phyloP scores from a whole-genome alignment of 2,888 invertebrate species.

The Aromia moschata region DNA sequence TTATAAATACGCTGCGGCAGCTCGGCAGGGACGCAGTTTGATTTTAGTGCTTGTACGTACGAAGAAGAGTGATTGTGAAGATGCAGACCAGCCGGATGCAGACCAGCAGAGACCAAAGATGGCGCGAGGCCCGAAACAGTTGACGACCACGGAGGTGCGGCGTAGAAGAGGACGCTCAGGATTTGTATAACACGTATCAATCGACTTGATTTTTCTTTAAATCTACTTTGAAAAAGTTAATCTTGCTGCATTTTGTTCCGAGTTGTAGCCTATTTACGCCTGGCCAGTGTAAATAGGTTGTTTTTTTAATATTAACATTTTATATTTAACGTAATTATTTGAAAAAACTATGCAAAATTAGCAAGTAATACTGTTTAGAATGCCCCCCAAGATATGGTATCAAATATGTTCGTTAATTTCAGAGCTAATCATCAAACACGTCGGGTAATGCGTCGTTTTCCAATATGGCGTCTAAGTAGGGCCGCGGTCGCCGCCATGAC shows the following conservation, averaged over 20 bases:
- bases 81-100: too few relatives aligned
- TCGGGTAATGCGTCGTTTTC: slow-evolving; percentile 14
- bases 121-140: too few relatives aligned
- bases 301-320: neutral
- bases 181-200: slow-evolving; percentile 18
- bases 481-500: slow-evolving; percentile 31
- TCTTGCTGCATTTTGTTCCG: slow-evolving; percentile 3
- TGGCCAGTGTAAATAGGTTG: slow-evolving; percentile 20
- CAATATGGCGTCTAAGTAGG: slow-evolving; percentile 28
- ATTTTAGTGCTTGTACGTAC: slow-evolving; percentile 15
- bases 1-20: slow-evolving; percentile 2
- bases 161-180: neutral
- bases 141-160: neutral
- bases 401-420: slow-evolving; percentile 25
- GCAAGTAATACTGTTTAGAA: slow-evolving; percentile 9
- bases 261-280: slow-evolving; percentile 8
- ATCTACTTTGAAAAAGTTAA: neutral
- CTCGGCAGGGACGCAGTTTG: slow-evolving; percentile 1
- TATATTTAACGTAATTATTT: too few relatives aligned
- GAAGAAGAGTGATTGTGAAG: neutral
- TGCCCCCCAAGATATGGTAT: slow-evolving; percentile 16
- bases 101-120: too few relatives aligned
- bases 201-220: slow-evolving; percentile 5
- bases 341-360: slow-evolving; percentile 8
- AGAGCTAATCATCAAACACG: slow-evolving; percentile 24